Percentiles rank a stretch among this genome's conserved stretches.
Evolutionary conservation across 2,797 vertebrate species (phyloP).

Genomic region (Chelon labrosus): DNA sequence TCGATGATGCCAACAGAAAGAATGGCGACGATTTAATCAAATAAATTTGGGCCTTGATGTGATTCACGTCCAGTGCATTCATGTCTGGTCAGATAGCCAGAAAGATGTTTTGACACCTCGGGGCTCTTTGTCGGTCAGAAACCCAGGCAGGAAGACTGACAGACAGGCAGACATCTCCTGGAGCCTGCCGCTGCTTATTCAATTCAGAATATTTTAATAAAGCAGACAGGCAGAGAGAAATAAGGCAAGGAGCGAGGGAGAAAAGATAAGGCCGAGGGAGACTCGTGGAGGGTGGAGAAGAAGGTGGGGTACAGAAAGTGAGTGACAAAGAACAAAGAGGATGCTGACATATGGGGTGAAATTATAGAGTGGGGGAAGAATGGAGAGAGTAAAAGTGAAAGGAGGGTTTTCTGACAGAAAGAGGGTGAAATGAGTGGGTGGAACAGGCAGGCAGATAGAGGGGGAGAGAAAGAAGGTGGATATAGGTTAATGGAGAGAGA

Average conservation of each 20-base stretch:
- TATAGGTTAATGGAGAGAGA: slow-evolving; percentile 77
- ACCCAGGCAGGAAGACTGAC: slow-evolving; percentile 67
- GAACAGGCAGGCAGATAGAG: slow-evolving; percentile 67
- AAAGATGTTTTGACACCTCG: slow-evolving; percentile 63
- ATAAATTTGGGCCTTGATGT: slow-evolving; percentile 14
- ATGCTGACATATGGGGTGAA: slow-evolving; percentile 82
- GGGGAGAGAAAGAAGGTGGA: slow-evolving; percentile 71
- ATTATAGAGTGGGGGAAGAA: slow-evolving; percentile 78
- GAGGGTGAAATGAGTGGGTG: slow-evolving; percentile 80
- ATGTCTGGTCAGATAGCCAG: slow-evolving; percentile 64
- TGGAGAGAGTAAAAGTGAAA: slow-evolving; percentile 75
- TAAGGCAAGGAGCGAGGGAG: slow-evolving; percentile 61
- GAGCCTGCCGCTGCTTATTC: slow-evolving; percentile 76
- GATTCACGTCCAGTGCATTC: slow-evolving; percentile 51
- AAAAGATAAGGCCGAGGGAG: slow-evolving; percentile 72
- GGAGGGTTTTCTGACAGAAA: slow-evolving; percentile 79
- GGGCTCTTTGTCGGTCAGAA: slow-evolving; percentile 73
- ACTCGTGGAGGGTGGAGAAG: slow-evolving; percentile 63
- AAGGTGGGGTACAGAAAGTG: slow-evolving; percentile 72
- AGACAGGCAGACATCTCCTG: slow-evolving; percentile 62
- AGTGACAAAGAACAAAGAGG: slow-evolving; percentile 82
- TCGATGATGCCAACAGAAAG: slow-evolving; percentile 24
- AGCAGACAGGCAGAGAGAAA: slow-evolving; percentile 77
- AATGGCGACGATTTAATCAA: slow-evolving; percentile 27
- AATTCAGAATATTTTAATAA: slow-evolving; percentile 83